These are phyloP conservation scores for Buceros bicornis DNA, from an alignment of 2,797 vertebrate species.

Conservation along the genomic window DNA sequence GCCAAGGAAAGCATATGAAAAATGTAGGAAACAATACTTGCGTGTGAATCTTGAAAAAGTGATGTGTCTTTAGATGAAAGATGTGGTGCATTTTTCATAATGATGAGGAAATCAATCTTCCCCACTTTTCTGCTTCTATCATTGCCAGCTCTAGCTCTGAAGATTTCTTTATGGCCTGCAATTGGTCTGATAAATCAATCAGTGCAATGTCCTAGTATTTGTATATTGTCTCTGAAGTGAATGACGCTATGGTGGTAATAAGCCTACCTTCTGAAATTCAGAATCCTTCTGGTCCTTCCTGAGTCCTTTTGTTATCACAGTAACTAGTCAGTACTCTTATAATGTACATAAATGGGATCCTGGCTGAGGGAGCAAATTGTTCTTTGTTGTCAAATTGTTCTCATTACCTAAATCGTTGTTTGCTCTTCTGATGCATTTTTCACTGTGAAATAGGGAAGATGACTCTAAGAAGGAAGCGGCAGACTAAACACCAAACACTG, in stretches of 20 bases:
- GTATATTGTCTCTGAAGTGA: not conserved
- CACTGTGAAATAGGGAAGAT: not conserved
- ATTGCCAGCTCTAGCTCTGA: not conserved
- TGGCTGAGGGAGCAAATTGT: not conserved
- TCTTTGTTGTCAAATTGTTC: not conserved
- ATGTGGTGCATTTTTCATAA: not conserved
- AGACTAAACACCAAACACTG: not conserved
- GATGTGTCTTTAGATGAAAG: not conserved
- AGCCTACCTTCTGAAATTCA: not conserved
- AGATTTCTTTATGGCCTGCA: not conserved
- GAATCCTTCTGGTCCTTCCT: not conserved
- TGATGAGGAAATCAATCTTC: not conserved
- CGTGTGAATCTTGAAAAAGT: constrained; percentile 9
- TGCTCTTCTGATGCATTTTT: not conserved
- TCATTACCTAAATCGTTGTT: not conserved
- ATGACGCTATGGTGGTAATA: not conserved
- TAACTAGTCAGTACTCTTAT: not conserved
- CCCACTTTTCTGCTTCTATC: not conserved
- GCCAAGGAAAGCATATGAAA: constrained; percentile 43
- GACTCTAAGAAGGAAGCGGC: not conserved
- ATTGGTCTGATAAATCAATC: not conserved
- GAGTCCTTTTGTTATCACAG: not conserved
- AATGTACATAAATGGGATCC: not conserved
- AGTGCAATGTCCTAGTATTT: not conserved
- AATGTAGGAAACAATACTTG: constrained; percentile 51